Evolutionary conservation across 2,113 vertebrate species (phyloP).

Genomic region (Muntiacus reevesi): DNA sequence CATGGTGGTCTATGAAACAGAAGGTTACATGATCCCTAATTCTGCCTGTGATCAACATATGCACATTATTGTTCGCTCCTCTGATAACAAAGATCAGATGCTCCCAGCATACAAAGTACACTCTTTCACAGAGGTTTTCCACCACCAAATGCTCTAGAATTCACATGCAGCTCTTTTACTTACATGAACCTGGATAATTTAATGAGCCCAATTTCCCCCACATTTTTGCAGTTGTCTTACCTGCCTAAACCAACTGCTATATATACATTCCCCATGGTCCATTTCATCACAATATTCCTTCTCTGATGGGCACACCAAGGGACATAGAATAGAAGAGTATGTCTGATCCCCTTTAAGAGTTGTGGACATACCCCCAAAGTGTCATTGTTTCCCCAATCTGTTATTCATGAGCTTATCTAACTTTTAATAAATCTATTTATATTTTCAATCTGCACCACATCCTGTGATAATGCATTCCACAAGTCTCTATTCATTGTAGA

Average conservation of each 20-base stretch:
- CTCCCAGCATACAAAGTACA: not conserved
- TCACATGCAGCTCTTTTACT: not conserved
- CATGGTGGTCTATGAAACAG: slow-evolving; percentile 24
- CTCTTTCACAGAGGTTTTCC: not conserved
- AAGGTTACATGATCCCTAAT: not conserved
- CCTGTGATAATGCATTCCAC: slow-evolving; percentile 55
- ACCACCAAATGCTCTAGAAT: not conserved
- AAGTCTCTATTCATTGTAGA: slow-evolving; percentile 46
- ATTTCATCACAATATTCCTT: not conserved
- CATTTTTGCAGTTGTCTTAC: not conserved
- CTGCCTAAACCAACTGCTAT: not conserved
- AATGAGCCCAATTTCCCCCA: not conserved
- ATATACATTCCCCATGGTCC: not conserved
- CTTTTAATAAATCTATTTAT: slow-evolving; percentile 59
- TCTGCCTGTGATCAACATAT: not conserved
- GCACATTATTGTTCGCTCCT: not conserved
- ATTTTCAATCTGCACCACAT: slow-evolving; percentile 60
- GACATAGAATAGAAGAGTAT: not conserved
- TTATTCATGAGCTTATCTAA: slow-evolving; percentile 56
- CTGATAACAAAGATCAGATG: not conserved
- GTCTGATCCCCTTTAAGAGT: not conserved
- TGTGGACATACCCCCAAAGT: not conserved
- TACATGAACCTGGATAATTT: not conserved
- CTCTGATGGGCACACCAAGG: not conserved
- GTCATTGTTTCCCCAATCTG: slow-evolving; percentile 45